These are phyloP conservation scores for Lutjanus erythropterus DNA, from an alignment of 2,113 vertebrate genomes.

Conservation along the genomic window DNA sequence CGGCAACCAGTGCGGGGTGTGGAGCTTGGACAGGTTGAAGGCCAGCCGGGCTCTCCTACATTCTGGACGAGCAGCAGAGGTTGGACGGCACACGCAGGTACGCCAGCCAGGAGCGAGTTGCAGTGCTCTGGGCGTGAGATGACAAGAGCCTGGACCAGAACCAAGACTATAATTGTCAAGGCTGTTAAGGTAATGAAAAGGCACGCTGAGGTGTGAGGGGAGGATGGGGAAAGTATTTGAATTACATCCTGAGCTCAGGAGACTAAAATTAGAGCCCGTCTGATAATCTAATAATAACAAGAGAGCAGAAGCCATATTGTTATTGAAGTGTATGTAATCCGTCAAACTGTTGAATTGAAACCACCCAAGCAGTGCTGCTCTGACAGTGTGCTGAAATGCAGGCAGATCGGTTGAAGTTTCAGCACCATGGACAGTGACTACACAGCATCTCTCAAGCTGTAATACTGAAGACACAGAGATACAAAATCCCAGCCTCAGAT, in stretches of 20 bases:
- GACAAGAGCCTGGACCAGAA: neutral
- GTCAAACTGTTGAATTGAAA: constrained; percentile 52
- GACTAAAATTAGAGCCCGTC: constrained; percentile 38
- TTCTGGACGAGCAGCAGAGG: neutral
- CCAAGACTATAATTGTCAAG: constrained; percentile 19
- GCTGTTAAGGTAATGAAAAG: constrained; percentile 55
- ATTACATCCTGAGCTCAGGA: constrained; percentile 14
- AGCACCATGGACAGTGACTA: constrained; percentile 72
- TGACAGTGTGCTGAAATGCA: constrained; percentile 29
- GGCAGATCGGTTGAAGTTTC: constrained; percentile 15
- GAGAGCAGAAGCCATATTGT: constrained; percentile 35
- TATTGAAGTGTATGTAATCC: constrained; percentile 54
- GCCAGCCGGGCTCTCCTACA: neutral
- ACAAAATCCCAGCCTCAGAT: neutral
- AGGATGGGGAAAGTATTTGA: constrained; percentile 23
- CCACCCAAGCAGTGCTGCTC: constrained; percentile 41
- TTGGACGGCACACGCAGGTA: neutral
- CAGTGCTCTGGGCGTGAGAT: neutral
- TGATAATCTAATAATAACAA: constrained; percentile 45
- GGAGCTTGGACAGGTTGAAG: neutral
- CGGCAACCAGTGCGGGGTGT: neutral
- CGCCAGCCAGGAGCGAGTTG: neutral
- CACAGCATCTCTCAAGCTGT: neutral
- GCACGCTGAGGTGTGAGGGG: constrained; percentile 10
- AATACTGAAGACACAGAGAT: neutral